Evolutionary conservation across 92 coral and sea anemone genomes (phyloP), one percentile per base, ranked within the genome.

Genomic region (Isaurus tuberculatus): DNA sequence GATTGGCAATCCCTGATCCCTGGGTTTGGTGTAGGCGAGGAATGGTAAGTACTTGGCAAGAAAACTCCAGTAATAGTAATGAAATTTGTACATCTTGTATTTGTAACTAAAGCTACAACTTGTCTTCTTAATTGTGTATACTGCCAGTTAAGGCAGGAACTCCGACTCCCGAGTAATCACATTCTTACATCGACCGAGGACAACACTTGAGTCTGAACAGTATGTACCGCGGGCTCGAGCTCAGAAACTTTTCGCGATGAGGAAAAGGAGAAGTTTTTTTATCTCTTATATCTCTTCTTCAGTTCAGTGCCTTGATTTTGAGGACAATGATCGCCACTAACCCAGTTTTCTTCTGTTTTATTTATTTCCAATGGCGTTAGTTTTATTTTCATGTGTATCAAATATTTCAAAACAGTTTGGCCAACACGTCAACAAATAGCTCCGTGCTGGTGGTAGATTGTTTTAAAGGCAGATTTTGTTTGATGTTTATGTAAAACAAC

Each of bases 361-460:
- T 43, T 13, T 65, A 31, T 40, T 60, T 72, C 26, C 55, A 72
- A 43, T 72, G 78, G 25, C 69, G 22, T 40, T 58, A 22, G 40
- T 8, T 57, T 22, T 77, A 43, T 57, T 77, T 57, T 32, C 82
- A 20, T 20, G 19, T 32, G 6, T 25, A 34, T 22, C 51, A 27
- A 22, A 22, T 23, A 42, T 44, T 72, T 72, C 34, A 46, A 53
- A 55, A 27, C 65, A 34, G 66, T 74, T 74, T 75, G 13, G 81
- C 66, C 68, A 15, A 60, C 51, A 3, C 82, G 36, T 9, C 82
- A 77, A 57, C 70, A 58, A 77, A 57, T 15, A 9, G 25, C 13
- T 29, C 9, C 3, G 13, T 2, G n/a, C 82, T 37, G 82, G 82
- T 77, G 82, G 82, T 77, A 17, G 25, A 75, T 75, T 75, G 26